Conservation (phyloP, 2,797 vertebrate genomes). For the Knipowitschia caucasica region DNA sequence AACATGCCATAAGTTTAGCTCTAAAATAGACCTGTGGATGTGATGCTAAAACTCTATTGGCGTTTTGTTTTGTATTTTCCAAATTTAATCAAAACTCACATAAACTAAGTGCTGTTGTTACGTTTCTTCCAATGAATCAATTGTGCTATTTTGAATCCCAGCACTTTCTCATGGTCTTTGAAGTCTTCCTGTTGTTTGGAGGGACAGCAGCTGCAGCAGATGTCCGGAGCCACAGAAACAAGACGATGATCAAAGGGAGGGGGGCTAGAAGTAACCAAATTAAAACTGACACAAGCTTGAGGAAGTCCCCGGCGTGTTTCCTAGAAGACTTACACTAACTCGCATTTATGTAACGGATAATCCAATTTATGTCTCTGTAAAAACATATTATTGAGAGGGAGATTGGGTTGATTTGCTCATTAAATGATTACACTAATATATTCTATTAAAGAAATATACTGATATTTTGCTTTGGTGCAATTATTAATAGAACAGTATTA, state of each 20-base stretch:
- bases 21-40: too few species aligned
- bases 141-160: neutral
- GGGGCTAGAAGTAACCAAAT: neutral
- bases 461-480: too few species aligned
- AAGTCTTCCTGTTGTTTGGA: neutral
- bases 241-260: neutral
- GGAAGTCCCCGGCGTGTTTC: neutral
- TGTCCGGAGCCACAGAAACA: neutral
- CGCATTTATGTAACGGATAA: neutral
- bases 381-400: too few species aligned
- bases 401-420: too few species aligned
- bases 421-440: neutral
- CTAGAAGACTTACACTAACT: neutral
- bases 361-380: neutral
- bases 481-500: too few species aligned
- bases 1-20: too few species aligned
- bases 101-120: neutral
- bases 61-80: neutral
- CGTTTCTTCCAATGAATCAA: neutral
- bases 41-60: too few species aligned
- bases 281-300: neutral
- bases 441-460: too few species aligned
- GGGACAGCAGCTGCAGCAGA: neutral
- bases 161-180: neutral
- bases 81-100: neutral